Percentiles rank a stretch among this genome's conserved stretches.
Conservation (phyloP, 64 coral and sea anemone species). For the Montipora cactus region DNA sequence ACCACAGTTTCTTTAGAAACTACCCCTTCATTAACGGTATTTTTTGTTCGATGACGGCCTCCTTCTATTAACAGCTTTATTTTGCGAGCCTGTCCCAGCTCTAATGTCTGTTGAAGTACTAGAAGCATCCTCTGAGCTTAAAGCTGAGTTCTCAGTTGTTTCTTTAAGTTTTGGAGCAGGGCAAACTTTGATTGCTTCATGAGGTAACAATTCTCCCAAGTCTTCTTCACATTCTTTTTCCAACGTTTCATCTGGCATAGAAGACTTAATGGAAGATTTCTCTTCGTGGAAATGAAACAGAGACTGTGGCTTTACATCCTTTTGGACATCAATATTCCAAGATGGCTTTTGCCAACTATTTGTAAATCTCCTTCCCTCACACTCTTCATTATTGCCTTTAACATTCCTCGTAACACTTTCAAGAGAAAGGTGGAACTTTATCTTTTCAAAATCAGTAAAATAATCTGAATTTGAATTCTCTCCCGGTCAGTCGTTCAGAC, state of each 20-base stretch:
- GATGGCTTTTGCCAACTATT: conserved; percentile 4
- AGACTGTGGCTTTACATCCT: not conserved
- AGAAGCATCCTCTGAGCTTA: not conserved
- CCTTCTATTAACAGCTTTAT: not conserved
- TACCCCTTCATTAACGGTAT: no score
- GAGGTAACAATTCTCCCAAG: not conserved
- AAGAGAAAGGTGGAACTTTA: not conserved
- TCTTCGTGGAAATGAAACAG: not conserved
- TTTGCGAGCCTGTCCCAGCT: not conserved
- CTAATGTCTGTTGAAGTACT: not conserved
- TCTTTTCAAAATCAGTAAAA: not conserved
- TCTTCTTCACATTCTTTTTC: not conserved
- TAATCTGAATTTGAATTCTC: not conserved
- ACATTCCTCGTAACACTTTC: not conserved
- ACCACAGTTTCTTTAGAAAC: no score
- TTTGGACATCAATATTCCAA: no score
- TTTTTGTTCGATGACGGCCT: conserved; percentile 3
- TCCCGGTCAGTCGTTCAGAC: not conserved
- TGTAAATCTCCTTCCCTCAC: not conserved
- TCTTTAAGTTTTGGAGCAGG: not conserved
- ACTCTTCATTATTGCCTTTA: not conserved
- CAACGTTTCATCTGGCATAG: not conserved
- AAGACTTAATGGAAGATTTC: not conserved
- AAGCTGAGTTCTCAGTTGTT: not conserved
- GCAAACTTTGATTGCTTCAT: not conserved